phyloP scores from a whole-genome alignment of 2,113 vertebrate species.

The Corythornis vintsioides region DNA sequence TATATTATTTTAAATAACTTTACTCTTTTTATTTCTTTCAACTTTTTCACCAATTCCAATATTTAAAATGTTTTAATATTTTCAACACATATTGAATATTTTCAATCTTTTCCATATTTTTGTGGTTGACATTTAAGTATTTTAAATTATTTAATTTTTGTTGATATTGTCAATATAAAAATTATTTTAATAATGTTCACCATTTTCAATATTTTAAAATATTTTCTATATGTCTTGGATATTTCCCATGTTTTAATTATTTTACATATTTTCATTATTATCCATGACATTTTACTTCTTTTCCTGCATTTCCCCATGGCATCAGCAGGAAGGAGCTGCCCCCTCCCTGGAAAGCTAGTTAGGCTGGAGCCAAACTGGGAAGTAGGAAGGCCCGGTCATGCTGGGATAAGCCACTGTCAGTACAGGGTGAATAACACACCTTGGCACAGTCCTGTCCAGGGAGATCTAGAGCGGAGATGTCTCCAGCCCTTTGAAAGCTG shows the following conservation, averaged over 20 bases:
- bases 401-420: not conserved
- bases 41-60: too few species aligned
- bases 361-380: too few species aligned
- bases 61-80: not conserved
- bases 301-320: not conserved
- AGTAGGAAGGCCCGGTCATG: too few species aligned
- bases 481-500: not conserved
- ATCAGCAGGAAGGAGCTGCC: not conserved
- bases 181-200: not conserved
- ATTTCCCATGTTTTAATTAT: not conserved
- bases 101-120: not conserved
- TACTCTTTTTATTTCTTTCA: too few species aligned
- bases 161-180: too few species aligned
- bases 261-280: not conserved
- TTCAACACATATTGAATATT: not conserved
- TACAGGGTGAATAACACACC: not conserved
- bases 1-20: too few species aligned
- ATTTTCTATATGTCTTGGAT: not conserved
- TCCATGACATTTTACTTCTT: not conserved
- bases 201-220: not conserved
- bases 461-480: not conserved
- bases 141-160: too few species aligned
- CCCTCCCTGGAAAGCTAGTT: too few species aligned
- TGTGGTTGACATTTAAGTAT: not conserved
- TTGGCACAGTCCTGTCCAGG: not conserved